phyloP scores from a whole-genome alignment of 2,888 invertebrate species.

The Dasysyrphus tricinctus region DNA sequence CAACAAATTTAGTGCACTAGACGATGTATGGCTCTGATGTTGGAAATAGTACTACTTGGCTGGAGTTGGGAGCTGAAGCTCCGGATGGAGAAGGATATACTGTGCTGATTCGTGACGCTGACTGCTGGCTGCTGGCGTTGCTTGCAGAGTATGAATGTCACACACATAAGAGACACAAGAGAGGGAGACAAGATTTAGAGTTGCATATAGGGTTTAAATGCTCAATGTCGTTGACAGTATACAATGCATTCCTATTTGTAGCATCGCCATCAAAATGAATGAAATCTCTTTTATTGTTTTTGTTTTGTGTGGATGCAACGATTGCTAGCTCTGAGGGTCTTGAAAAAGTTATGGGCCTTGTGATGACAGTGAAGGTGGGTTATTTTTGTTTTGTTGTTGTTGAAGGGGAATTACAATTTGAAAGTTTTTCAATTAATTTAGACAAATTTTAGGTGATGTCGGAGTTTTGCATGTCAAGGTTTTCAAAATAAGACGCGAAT shows the following conservation, averaged over 20 bases:
- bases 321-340: slow-evolving; percentile 27
- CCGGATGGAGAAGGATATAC: slow-evolving; percentile 24
- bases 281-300: slow-evolving; percentile 41
- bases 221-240: slow-evolving; percentile 70
- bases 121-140: slow-evolving; percentile 33
- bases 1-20: slow-evolving; percentile 72
- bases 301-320: slow-evolving; percentile 8
- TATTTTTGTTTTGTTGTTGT: not conserved
- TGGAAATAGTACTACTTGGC: slow-evolving; percentile 12
- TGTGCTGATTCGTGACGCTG: slow-evolving; percentile 31
- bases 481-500: not conserved
- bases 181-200: slow-evolving; percentile 57
- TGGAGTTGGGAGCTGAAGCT: not conserved
- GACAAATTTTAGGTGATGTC: not conserved
- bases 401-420: slow-evolving; percentile 2
- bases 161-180: slow-evolving; percentile 15
- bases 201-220: slow-evolving; percentile 64
- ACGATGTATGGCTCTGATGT: slow-evolving; percentile 56
- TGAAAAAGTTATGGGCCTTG: slow-evolving; percentile 42
- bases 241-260: slow-evolving; percentile 72
- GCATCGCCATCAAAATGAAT: slow-evolving; percentile 59
- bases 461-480: not conserved
- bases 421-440: slow-evolving; percentile 26
- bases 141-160: slow-evolving; percentile 62
- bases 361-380: slow-evolving; percentile 29